Conservation (phyloP, 2,888 invertebrate genomes). For the Agriotes lineatus region DNA sequence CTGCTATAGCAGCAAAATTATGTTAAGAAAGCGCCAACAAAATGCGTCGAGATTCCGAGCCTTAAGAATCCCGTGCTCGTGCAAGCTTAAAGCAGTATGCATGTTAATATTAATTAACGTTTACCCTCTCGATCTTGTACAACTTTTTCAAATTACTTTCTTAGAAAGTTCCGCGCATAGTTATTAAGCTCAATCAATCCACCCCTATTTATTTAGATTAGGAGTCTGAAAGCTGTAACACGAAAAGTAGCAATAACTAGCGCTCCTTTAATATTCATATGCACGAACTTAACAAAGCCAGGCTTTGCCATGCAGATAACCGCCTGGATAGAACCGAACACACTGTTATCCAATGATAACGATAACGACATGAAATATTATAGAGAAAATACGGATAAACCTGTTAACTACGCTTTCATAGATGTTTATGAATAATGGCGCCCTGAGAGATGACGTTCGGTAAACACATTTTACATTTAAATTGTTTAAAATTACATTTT, state of each 20-base stretch:
- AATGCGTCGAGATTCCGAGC: neutral
- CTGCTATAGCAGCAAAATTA: neutral
- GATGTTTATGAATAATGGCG: constrained; percentile 21
- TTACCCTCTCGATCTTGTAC: constrained; percentile 19
- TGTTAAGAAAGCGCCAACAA: neutral
- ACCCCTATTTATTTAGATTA: constrained; percentile 48
- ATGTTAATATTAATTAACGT: constrained; percentile 30
- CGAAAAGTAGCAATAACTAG: constrained; percentile 48
- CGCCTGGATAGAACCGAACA: constrained; percentile 19
- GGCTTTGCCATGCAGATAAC: constrained; percentile 36
- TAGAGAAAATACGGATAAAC: constrained; percentile 27
- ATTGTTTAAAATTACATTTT: no score
- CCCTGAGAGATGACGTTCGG: constrained; percentile 2
- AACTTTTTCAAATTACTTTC: constrained; percentile 33
- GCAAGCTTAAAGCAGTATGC: constrained; percentile 7
- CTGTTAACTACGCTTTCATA: constrained; percentile 19
- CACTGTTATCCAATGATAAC: constrained; percentile 35
- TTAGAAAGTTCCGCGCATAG: constrained; percentile 38
- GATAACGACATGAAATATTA: constrained; percentile 31
- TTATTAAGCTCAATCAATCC: constrained; percentile 47
- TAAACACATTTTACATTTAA: neutral
- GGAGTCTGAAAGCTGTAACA: constrained; percentile 44
- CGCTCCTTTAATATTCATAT: constrained; percentile 47
- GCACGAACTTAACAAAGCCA: constrained; percentile 46
- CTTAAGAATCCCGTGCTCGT: neutral